Base-by-base conservation (phyloP, 2,888 invertebrate species). In the Drosophila falleni region DNA sequence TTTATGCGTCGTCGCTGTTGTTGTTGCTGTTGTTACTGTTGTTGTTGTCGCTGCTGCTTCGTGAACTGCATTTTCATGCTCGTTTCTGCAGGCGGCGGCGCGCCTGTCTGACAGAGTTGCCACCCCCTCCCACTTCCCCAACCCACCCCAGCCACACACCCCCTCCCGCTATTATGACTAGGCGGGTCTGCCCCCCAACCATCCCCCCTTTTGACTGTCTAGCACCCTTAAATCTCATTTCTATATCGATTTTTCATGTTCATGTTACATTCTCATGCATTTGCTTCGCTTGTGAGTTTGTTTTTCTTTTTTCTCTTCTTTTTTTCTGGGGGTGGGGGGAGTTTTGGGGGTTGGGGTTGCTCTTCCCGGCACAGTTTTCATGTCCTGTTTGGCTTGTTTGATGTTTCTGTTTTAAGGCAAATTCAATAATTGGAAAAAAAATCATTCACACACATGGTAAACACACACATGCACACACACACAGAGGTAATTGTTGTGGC, bases 221-320 rank as follows among this genome's bases (percentile, higher is more conserved):
- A 81, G 80, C 89, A 89, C 87, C 87, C 87, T 89, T 87, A 87
- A 87, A 88, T 89, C 83, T 79, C 81, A 78, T 86, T 80, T 89
- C 81, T 87, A 63, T 89, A 87, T 87, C 89, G 87, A 87, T 87
- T 87, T 87, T 87, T 71, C 87, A 85, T 81, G 85, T 67, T 80
- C 86, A 86, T 72, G 81, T 83, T 67, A 73, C 76, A 78, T 77
- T 80, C 77, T 76, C 78, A 73, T 80, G 74, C 80, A 76, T 55
- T 74, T 26, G 54, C 66, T 42, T n/a, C 16, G 41, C 37, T 44
- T 44, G 50, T 44, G 16, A 58, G 51, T 56, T 23, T 37, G 44
- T 39, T 41, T 33, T 37, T 37, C 6, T n/a, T 6, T n/a, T 44
- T n/a, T 8, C 31, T 31, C 31, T 8, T 31, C 9, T 9, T 31